phyloP scores from a whole-genome alignment of 2,888 invertebrate species.

The Amiota mariae region DNA sequence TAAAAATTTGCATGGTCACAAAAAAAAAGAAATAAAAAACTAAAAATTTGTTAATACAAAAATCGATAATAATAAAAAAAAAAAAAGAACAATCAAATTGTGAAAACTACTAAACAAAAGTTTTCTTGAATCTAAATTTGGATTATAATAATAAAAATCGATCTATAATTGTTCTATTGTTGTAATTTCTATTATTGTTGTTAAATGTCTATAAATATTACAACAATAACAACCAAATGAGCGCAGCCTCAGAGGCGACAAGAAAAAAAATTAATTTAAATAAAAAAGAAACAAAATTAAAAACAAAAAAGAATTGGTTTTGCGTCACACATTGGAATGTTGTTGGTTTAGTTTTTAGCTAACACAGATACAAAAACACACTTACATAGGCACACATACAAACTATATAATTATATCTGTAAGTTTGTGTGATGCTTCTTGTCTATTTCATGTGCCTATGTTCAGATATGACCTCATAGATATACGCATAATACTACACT shows the following conservation, averaged over 20 bases:
- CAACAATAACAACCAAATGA: not conserved
- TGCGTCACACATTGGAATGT: constrained; percentile 58
- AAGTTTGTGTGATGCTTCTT: not conserved
- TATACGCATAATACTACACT: not conserved
- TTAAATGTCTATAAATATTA: constrained; percentile 7
- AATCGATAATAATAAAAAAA: not conserved
- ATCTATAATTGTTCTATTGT: too few species aligned
- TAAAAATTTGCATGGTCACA: too few species aligned
- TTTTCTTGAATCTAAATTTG: too few species aligned
- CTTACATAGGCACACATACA: constrained; percentile 25
- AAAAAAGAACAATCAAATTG: not conserved
- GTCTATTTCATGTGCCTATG: constrained; percentile 33
- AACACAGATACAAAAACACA: constrained; percentile 31
- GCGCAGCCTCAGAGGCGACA: not conserved
- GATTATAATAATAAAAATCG: too few species aligned
- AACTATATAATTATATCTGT: constrained; percentile 6
- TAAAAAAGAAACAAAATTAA: not conserved
- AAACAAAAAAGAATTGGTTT: constrained; percentile 9
- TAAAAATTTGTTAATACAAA: too few species aligned
- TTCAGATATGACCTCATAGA: constrained; percentile 48
- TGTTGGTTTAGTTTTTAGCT: constrained; percentile 50
- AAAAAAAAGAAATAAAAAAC: too few species aligned
- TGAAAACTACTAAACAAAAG: too few species aligned
- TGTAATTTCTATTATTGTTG: constrained; percentile 6
- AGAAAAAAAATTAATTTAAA: constrained; percentile 28